These are phyloP conservation scores for Trachelus iudaicus DNA, from an alignment of 2,888 invertebrate genomes.

Conservation along the genomic window DNA sequence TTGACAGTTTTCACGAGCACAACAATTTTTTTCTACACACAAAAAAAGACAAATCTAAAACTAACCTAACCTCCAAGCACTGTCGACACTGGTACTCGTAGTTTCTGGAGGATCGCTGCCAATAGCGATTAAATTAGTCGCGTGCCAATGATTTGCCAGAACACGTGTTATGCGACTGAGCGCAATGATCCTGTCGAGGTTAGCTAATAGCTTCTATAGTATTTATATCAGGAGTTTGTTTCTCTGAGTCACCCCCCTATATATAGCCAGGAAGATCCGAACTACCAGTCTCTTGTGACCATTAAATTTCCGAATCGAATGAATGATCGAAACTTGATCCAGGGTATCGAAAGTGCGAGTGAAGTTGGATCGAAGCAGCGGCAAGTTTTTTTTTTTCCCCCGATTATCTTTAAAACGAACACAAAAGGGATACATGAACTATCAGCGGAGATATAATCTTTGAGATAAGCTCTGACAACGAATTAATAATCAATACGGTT, in stretches of 20 bases:
- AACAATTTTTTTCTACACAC: not conserved
- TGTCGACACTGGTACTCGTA: not conserved
- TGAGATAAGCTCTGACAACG: not conserved
- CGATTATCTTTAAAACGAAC: not conserved
- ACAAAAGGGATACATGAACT: not conserved
- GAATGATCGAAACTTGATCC: not conserved
- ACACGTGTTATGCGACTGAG: not conserved
- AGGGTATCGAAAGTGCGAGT: not conserved
- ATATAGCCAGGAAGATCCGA: not conserved
- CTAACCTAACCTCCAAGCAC: not conserved
- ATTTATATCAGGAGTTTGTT: not conserved
- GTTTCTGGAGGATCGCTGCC: not conserved
- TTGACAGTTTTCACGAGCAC: not conserved
- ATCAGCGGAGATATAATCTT: not conserved
- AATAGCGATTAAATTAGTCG: not conserved
- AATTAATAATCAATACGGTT: not conserved
- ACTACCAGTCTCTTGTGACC: not conserved
- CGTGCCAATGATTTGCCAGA: not conserved
- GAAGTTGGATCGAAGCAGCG: not conserved
- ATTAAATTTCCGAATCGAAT: not conserved
- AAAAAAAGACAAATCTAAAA: not conserved
- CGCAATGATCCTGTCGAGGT: not conserved
- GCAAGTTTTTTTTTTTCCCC: rapidly evolving
- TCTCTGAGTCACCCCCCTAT: not conserved
- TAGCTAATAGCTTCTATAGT: not conserved